Base-by-base conservation (phyloP, 2,113 vertebrate species). In the Nanorana parkeri region DNA sequence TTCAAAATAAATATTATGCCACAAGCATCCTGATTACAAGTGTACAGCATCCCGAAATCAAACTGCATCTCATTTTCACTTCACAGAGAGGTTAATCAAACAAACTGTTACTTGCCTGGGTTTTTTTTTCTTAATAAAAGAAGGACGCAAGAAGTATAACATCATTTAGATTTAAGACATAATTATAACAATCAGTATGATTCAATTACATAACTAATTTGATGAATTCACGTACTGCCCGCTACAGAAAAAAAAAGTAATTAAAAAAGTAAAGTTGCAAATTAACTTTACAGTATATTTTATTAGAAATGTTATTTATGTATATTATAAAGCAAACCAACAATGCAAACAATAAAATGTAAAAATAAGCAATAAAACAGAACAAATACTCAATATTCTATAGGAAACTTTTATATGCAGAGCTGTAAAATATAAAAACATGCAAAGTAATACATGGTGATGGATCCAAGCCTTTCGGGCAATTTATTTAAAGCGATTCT, bases 1-100 rank as follows among this genome's bases (percentile, higher is more conserved):
- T 29, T 55, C 47, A 51, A 69, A 80, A 72, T 80, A 80, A 80
- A 80, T 80, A 72, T 80, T 72, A 52, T 63, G 23, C 56, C 56
- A 72, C 36, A 79, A 56, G 56, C 51, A 79, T 54, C 28, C 77
- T 68, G 64, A 68, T 68, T 21, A 56, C 52, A 60, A 79, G 65
- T 41, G 28, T 66, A 21, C 52, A 36, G 65, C 28, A 68, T 68
- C 16, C 28, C 29, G 51, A 56, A 79, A 79, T 79, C 20, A 68
- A 13, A 60, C 19, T 29, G 23, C 21, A 11, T 67, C 28, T 79
- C 52, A 26, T 79, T 58, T 56, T 58, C 28, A 55, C 21, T 79
- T 29, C 5, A 68, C 17, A 17, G 29, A 21, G 64, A 68, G 64
- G 47, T 58, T 68, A 78, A 68, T 58, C 64, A 58, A n/a, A 68